A percentile compares a stretch with the other conserved stretches of the same genome.
These are phyloP conservation scores for Podocnemis expansa DNA, from an alignment of 2,113 vertebrate genomes.

Conservation along the genomic window DNA sequence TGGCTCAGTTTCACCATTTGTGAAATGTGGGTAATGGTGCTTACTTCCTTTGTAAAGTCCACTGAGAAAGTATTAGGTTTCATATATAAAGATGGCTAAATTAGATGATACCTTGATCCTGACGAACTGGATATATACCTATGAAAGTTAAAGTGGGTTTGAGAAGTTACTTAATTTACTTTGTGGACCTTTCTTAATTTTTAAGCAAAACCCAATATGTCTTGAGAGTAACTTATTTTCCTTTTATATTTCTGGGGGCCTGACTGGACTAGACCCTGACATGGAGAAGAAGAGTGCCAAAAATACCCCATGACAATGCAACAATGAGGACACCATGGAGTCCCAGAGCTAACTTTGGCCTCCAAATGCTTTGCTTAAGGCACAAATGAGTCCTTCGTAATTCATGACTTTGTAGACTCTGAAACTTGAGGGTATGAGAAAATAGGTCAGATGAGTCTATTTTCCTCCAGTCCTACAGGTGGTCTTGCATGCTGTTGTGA, in stretches of 20 bases:
- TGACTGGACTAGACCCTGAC: neutral
- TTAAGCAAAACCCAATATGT: slow-evolving; percentile 16
- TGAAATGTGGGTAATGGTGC: neutral
- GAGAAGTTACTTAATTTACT: neutral
- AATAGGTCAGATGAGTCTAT: slow-evolving; percentile 14
- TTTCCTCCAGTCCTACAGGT: slow-evolving; percentile 49
- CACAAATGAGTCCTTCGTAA: slow-evolving; percentile 1
- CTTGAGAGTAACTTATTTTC: slow-evolving; percentile 64
- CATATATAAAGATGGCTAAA: neutral
- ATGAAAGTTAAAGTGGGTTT: neutral
- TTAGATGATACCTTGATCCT: neutral
- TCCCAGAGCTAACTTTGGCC: neutral
- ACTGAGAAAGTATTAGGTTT: no score
- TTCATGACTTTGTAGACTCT: slow-evolving; percentile 67
- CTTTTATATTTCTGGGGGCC: slow-evolving; percentile 65
- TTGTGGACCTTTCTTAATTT: neutral
- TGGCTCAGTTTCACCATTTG: neutral
- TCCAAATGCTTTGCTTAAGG: neutral
- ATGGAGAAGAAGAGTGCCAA: neutral
- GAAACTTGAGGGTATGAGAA: slow-evolving; percentile 61
- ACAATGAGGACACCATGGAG: neutral
- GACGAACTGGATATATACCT: neutral
- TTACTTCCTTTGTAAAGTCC: neutral
- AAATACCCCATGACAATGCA: neutral
- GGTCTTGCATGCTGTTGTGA: neutral